Evolutionary conservation across 2,797 vertebrate genomes (phyloP).

Genomic region (Ceryle rudis): DNA sequence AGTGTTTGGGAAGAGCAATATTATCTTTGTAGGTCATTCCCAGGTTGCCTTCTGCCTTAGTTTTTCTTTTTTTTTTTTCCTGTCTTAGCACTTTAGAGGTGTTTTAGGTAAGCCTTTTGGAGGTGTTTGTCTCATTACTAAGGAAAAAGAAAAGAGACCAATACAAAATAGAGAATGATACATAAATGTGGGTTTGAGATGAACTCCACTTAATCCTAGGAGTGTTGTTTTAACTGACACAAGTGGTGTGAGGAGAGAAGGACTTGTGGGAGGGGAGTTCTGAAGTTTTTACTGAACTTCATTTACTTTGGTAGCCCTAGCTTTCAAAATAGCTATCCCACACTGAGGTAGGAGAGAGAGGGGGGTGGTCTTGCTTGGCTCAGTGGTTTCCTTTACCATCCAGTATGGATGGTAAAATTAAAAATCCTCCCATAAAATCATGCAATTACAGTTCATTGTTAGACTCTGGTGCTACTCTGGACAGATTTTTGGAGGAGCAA

Average conservation of each 20-base stretch:
- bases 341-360: neutral
- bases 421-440: neutral
- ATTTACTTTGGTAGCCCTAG: neutral
- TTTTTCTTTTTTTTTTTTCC: neutral
- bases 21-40: neutral
- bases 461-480: neutral
- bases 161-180: neutral
- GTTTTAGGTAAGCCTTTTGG: neutral
- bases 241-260: neutral
- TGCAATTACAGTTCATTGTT: accelerated
- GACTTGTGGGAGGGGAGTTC: neutral
- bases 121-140: neutral
- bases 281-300: neutral
- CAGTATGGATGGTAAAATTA: neutral
- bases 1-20: accelerated
- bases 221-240: neutral
- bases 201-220: neutral
- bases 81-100: neutral
- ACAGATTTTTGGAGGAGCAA: neutral
- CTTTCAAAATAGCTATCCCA: neutral
- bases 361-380: neutral
- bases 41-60: neutral
- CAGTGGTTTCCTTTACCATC: neutral
- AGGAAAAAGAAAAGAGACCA: neutral
- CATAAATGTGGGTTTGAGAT: neutral